Percentiles rank a stretch among this genome's conserved stretches.
These are phyloP conservation scores for Papilio helenus DNA, from an alignment of 1,140 invertebrate species.

Conservation along the genomic window DNA sequence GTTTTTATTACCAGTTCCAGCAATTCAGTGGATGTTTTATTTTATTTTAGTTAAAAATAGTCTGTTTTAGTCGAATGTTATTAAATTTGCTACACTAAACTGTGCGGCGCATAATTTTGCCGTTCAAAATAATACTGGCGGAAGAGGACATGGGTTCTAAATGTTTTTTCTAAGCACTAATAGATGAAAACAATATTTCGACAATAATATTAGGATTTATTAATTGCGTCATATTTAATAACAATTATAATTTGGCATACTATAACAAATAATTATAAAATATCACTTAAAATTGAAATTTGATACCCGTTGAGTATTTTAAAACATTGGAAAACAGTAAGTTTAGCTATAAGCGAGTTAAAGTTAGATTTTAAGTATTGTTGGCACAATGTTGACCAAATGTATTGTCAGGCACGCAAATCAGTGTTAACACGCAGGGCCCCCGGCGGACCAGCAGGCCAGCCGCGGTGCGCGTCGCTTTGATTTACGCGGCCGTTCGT, in stretches of 20 bases:
- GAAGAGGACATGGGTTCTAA: too few relatives aligned
- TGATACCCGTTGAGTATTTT: neutral
- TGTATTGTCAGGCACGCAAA: conserved; percentile 4
- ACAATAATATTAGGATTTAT: too few relatives aligned
- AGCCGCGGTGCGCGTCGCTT: conserved; percentile 2
- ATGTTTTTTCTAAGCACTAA: too few relatives aligned
- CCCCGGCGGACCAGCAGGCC: neutral
- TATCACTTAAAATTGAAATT: too few relatives aligned
- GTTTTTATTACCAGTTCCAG: neutral
- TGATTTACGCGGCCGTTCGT: conserved; percentile 33
- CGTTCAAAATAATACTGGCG: too few relatives aligned
- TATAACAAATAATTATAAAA: too few relatives aligned
- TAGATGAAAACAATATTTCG: too few relatives aligned
- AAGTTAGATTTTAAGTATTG: conserved; percentile 2
- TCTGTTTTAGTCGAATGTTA: too few relatives aligned
- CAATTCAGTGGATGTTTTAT: neutral
- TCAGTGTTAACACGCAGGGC: conserved; percentile 17
- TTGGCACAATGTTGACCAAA: conserved; percentile 9
- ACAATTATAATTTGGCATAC: too few relatives aligned
- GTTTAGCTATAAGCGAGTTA: neutral
- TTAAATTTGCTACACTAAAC: too few relatives aligned
- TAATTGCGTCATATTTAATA: too few relatives aligned
- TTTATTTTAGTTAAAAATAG: neutral
- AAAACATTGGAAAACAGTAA: neutral
- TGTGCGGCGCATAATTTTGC: too few relatives aligned